phyloP scores from a whole-genome alignment of 2,113 vertebrate species.

The Axis porcinus region DNA sequence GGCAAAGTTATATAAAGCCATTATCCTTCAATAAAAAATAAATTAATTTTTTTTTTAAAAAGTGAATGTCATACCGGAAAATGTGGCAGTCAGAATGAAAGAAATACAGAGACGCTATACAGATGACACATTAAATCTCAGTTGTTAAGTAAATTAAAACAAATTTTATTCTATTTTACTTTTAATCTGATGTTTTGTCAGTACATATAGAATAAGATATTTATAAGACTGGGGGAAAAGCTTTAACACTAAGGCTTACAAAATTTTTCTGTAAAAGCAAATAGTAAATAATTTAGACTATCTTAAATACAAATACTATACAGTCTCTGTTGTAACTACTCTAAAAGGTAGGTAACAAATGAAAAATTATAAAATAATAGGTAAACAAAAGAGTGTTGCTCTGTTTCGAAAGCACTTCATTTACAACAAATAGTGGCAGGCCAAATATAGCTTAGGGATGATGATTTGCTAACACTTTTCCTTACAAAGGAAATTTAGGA shows the following conservation, averaged over 20 bases:
- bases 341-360: not conserved
- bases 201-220: not conserved
- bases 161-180: not conserved
- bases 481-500: not conserved
- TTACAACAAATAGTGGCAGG: not conserved
- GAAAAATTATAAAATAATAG: not conserved
- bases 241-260: not conserved
- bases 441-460: not conserved
- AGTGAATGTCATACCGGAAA: not conserved
- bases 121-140: not conserved
- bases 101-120: not conserved
- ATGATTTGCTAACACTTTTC: not conserved
- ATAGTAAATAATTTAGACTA: not conserved
- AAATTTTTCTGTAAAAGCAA: not conserved
- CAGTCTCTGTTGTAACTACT: not conserved
- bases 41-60: not conserved
- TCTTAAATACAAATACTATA: not conserved
- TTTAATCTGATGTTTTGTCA: not conserved
- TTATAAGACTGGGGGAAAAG: not conserved
- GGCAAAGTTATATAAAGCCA: not conserved
- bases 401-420: not conserved
- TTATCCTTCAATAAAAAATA: not conserved
- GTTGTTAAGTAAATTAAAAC: not conserved
- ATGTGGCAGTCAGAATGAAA: not conserved
- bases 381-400: not conserved